Conservation (phyloP, 1,140 invertebrate genomes). For the Coptotermes formosanus region DNA sequence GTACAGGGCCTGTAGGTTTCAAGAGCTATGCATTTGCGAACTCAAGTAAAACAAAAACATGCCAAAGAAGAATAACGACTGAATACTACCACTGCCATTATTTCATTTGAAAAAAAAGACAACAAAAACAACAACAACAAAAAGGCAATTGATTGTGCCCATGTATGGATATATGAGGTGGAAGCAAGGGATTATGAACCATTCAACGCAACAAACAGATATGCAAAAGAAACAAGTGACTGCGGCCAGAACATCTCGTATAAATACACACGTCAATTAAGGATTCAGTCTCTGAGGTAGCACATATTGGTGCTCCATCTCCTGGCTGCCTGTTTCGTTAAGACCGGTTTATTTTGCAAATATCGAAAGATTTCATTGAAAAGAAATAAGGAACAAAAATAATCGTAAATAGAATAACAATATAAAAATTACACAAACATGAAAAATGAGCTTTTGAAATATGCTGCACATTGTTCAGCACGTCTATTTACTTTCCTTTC, state of each 20-base stretch:
- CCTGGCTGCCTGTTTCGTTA: not conserved
- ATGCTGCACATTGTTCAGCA: not conserved
- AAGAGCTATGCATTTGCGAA: not conserved
- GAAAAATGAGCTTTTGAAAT: not conserved
- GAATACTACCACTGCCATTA: not conserved
- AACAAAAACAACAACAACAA: not conserved
- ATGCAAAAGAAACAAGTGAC: not conserved
- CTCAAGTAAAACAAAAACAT: not conserved
- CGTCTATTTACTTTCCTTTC: not conserved
- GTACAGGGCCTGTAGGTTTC: not conserved
- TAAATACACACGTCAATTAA: constrained; percentile 11
- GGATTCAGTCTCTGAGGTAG: not conserved
- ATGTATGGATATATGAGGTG: constrained; percentile 1
- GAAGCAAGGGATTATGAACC: not conserved
- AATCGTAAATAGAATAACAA: not conserved
- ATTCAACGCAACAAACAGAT: not conserved
- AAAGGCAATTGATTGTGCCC: not conserved
- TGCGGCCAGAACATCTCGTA: not conserved
- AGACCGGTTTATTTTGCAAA: not conserved
- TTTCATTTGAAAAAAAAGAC: not conserved
- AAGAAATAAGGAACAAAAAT: not conserved
- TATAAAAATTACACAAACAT: not conserved
- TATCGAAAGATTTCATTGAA: not conserved
- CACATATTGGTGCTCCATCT: constrained; percentile 10
- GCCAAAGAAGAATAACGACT: not conserved